A percentile compares a stretch with the other conserved stretches of the same genome.
phyloP scores from a whole-genome alignment of 1,140 invertebrate species.

The Macrocentrus cingulum region DNA sequence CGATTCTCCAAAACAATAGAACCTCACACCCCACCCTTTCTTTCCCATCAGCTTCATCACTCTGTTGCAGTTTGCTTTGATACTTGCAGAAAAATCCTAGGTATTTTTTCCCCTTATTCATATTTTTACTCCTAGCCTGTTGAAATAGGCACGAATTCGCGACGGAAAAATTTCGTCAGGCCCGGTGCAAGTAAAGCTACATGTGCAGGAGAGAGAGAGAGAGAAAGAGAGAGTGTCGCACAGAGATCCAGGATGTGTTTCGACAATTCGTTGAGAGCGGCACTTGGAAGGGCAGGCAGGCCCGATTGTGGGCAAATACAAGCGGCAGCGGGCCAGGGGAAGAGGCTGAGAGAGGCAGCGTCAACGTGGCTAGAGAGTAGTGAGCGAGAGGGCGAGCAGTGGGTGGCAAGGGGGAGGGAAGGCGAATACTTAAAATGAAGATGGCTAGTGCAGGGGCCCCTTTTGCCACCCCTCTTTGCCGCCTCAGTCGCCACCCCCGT shows the following conservation, averaged over 20 bases:
- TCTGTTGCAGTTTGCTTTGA: no score
- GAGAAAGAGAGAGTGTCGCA: neutral
- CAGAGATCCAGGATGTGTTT: neutral
- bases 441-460: slow-evolving; percentile 46
- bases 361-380: slow-evolving; percentile 46
- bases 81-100: no score
- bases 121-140: no score
- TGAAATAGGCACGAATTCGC: no score
- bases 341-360: slow-evolving; percentile 58
- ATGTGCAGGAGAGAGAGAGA: no score
- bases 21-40: slow-evolving; percentile 6
- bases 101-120: no score
- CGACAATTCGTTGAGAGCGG: slow-evolving; percentile 31
- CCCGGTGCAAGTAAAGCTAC: no score
- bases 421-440: slow-evolving; percentile 52
- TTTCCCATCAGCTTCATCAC: neutral
- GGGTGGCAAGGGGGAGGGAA: slow-evolving; percentile 26
- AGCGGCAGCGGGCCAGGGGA: slow-evolving; percentile 33
- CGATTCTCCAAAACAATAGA: slow-evolving; percentile 21
- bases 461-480: slow-evolving; percentile 18
- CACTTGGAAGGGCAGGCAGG: slow-evolving; percentile 27
- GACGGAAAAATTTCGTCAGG: no score
- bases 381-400: slow-evolving; percentile 58
- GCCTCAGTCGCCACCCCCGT: slow-evolving; percentile 24
- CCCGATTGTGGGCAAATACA: slow-evolving; percentile 52